These are phyloP conservation scores for Beroe ovata DNA, from an alignment of 37 sponge, comb jelly and placozoan genomes.

Conservation along the genomic window DNA sequence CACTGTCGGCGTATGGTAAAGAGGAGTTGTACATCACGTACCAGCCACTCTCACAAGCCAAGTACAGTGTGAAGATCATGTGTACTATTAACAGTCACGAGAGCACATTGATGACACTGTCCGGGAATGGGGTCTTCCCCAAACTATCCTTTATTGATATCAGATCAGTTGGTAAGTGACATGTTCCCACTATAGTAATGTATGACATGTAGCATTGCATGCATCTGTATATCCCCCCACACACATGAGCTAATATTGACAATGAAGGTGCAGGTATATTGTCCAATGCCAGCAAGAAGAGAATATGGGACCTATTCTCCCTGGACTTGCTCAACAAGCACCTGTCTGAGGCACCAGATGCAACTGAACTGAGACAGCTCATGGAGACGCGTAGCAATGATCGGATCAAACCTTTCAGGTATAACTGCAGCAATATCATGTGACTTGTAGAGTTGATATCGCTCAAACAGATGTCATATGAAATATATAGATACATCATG, in stretches of 20 bases:
- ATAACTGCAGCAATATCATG: no score
- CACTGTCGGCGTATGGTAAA: constrained; percentile 44
- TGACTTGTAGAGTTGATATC: no score
- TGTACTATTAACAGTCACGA: constrained; percentile 46
- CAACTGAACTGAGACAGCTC: constrained; percentile 79
- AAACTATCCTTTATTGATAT: constrained; percentile 74
- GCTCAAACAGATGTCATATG: no score
- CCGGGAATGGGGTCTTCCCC: constrained; percentile 76
- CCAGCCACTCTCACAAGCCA: constrained; percentile 53
- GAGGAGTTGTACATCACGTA: constrained; percentile 27
- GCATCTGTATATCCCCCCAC: no score
- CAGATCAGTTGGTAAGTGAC: constrained; percentile 29
- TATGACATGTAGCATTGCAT: no score
- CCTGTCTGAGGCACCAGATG: constrained; percentile 76
- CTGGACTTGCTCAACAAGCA: constrained; percentile 78
- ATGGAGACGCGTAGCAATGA: constrained; percentile 82
- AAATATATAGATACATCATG: no score
- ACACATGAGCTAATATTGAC: no score
- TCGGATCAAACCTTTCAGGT: constrained; percentile 40
- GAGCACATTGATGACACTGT: constrained; percentile 68
- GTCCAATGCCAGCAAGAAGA: constrained; percentile 72
- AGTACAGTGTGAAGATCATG: not conserved
- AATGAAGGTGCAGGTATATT: constrained; percentile 69
- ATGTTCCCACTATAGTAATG: not conserved
- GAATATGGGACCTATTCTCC: constrained; percentile 81